Base-by-base conservation (phyloP, 2,888 invertebrate genomes). In the Chrysolina oricalcia region DNA sequence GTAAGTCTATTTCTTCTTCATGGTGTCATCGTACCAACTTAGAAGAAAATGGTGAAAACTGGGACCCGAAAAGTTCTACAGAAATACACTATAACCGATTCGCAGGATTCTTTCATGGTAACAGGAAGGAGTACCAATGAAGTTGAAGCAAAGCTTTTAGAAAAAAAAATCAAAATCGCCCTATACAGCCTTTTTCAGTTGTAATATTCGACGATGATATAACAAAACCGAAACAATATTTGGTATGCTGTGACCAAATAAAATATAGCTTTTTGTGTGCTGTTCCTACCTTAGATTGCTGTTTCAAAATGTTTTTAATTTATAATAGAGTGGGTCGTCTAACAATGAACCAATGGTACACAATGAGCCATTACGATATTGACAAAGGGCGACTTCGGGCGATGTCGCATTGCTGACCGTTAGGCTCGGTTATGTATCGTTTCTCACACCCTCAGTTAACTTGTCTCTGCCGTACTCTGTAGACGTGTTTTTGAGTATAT, bases 221-320 rank as follows among this genome's bases (percentile, higher is more conserved):
- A 11, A 63, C 35, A 15, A 63, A 63, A n/a, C 63, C 35, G 6
- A 63, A 63, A 63, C 63, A 63, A 63, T 63, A 35, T 23, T 35
- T 63, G 63, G 63, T 63, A 27, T 63, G 63, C 40, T 63, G 63
- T 35, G 63, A 63, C 35, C 63, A 63, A 17, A 63, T 63, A 63
- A 63, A 63, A 63, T 63, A 63, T 15, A 63, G 17, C 63, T 63
- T 63, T 40, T 40, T 63, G 17, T 63, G 8, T 40, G 15, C 35
- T 13, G 63, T 63, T 63, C 41, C 40, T 8, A n/a, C 63, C 9
- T 35, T 63, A 40, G 63, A 63, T 40, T 63, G 63, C 40, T 63
- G 40, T 63, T 40, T 63, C 10, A 40, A 63, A 63, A 13, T 63
- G 63, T 63, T 35, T 63, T 63, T 40, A 40, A 63, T n/a, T 17